Base-by-base conservation (phyloP, 2,888 invertebrate species). In the Ethmia dodecea region DNA sequence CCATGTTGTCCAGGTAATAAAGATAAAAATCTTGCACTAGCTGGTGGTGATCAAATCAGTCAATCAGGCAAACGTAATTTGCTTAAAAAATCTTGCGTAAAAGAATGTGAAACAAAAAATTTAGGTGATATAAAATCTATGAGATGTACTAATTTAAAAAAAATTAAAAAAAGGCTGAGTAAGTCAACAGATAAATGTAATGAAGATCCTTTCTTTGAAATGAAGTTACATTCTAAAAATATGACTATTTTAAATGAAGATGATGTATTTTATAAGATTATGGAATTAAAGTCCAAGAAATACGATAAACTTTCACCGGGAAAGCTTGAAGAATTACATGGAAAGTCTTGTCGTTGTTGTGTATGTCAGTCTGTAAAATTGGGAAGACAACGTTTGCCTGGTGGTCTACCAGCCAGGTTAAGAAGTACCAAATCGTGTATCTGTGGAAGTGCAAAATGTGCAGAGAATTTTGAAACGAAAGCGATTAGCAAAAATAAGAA, bases 181-280 rank as follows among this genome's bases (percentile, higher is more conserved):
- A n/a, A n/a, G n/a, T n/a, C 18, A 18, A 9, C 18, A 2, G 9
- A 18, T 18, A 5, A 9, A 1, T 18, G 18, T 5, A 18, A 8
- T n/a, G 22, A n/a, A 22, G 1, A 22, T 3, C 45, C 38, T 11
- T 27, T 35, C 13, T 36, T 46, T 13, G 35, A 43, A 39, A 34
- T 46, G 26, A 25, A 35, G 12, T 28, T 52, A 36, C 45, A 50
- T 30, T 33, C 49, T 5, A 29, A 32, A 22, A 43, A 33, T 28
- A 40, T 39, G 31, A 31, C 31, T 28, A 39, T 53, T 15, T 36
- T 53, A 28, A 53, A 53, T 34, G 46, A 38, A 39, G 37, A 47
- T 11, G 41, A 48, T 26, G 30, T 52, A 28, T 18, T 32, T 20
- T 22, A 20, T 3, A 30, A 18, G 9, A 5, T 28, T 13, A 2